A percentile compares a stretch with the other conserved stretches of the same genome.
Evolutionary conservation across 2,888 invertebrate species (phyloP).

Genomic region (Conus canariensis): DNA sequence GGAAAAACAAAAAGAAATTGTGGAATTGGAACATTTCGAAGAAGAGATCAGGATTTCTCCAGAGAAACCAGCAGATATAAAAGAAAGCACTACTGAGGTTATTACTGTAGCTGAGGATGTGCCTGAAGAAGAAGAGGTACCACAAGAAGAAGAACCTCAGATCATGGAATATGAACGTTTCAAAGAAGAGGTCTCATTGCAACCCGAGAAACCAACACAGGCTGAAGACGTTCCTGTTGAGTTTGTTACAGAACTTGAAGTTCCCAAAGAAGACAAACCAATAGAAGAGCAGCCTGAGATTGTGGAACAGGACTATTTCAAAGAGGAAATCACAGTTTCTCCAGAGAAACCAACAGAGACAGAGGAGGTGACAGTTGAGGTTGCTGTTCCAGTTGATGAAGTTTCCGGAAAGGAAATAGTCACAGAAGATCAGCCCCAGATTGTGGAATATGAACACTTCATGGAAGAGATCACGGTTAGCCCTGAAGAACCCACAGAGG

Average conservation of each 20-base stretch:
- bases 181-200: not conserved
- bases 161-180: constrained; percentile 8
- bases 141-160: constrained; percentile 37
- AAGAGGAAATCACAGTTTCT: constrained; percentile 38
- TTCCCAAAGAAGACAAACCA: constrained; percentile 14
- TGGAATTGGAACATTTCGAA: constrained; percentile 30
- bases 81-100: not conserved
- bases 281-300: constrained; percentile 25
- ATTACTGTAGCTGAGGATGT: not conserved
- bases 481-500: constrained; percentile 6
- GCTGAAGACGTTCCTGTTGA: constrained; percentile 33
- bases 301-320: not conserved
- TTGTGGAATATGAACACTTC: not conserved
- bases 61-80: constrained; percentile 1
- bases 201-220: not conserved
- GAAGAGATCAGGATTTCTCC: constrained; percentile 29
- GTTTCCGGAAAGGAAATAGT: constrained; percentile 33
- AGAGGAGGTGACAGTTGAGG: constrained; percentile 41
- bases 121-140: not conserved
- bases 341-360: constrained; percentile 39
- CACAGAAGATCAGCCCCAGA: constrained; percentile 35
- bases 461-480: not conserved
- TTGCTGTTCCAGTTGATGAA: constrained; percentile 10
- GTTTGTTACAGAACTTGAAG: constrained; percentile 8
- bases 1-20: not conserved